phyloP scores from a whole-genome alignment of 1,140 invertebrate species.

The Meloidogyne exigua region DNA sequence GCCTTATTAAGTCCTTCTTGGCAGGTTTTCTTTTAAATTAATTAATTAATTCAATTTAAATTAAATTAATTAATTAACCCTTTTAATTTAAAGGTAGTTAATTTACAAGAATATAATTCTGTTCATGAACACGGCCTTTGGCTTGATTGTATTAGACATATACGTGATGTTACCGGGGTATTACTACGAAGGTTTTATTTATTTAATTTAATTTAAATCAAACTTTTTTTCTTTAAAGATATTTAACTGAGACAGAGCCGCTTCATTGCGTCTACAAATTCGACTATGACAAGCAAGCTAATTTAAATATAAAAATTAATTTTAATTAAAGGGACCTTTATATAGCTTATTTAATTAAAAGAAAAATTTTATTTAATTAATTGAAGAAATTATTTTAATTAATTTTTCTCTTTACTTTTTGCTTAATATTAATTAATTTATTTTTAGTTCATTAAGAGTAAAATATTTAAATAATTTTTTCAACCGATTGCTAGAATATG shows the following conservation, averaged over 20 bases:
- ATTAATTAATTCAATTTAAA: conserved; percentile 11
- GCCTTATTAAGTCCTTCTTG: conserved; percentile 60
- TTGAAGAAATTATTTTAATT: too few relatives aligned
- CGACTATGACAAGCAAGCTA: conserved; percentile 57
- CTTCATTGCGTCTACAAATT: conserved; percentile 64
- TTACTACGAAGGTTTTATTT: conserved; percentile 56
- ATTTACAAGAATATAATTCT: conserved; percentile 61
- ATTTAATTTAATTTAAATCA: background rate
- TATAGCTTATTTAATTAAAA: too few relatives aligned
- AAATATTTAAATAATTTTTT: too few relatives aligned
- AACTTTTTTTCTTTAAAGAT: conserved; percentile 33
- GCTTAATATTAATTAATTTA: too few relatives aligned
- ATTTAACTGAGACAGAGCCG: conserved; percentile 58
- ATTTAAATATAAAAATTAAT: too few relatives aligned
- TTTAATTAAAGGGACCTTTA: too few relatives aligned
- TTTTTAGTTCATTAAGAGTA: too few relatives aligned
- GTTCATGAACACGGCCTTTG: conserved; percentile 62
- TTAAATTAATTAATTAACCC: too few relatives aligned
- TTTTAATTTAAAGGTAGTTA: conserved; percentile 44
- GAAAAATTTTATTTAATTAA: too few relatives aligned
- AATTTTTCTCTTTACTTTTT: too few relatives aligned
- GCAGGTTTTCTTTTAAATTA: conserved; percentile 35
- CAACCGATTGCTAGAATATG: too few relatives aligned
- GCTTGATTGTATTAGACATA: conserved; percentile 61
- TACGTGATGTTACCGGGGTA: conserved; percentile 57